Percentiles rank a stretch among this genome's conserved stretches.
Conservation (phyloP, 1,140 invertebrate genomes). For the Limonius californicus region DNA sequence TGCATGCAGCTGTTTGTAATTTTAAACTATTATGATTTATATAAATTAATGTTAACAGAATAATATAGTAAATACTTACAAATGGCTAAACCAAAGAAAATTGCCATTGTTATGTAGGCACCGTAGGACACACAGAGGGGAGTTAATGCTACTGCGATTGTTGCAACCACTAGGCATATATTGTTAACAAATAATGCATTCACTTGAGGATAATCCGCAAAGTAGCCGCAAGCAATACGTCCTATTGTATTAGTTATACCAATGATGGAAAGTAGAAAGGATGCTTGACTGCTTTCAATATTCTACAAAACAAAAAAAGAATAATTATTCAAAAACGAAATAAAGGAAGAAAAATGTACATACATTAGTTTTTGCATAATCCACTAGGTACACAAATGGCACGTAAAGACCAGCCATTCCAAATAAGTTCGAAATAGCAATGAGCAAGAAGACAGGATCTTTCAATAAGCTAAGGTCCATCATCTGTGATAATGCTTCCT, state of each 20-base stretch:
- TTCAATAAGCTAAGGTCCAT: constrained; percentile 87
- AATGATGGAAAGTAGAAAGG: constrained; percentile 89
- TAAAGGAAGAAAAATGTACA: constrained; percentile 36
- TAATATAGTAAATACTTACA: constrained; percentile 64
- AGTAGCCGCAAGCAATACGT: constrained; percentile 80
- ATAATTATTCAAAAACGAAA: background rate
- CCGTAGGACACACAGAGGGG: constrained; percentile 79
- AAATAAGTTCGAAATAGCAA: constrained; percentile 92
- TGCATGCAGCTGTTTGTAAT: too few relatives aligned
- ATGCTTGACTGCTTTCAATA: constrained; percentile 70
- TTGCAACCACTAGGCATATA: constrained; percentile 85
- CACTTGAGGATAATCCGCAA: constrained; percentile 81
- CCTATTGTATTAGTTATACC: constrained; percentile 93
- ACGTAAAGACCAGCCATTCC: constrained; percentile 93
- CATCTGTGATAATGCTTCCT: constrained; percentile 83
- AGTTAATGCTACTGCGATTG: constrained; percentile 76
- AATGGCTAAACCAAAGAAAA: constrained; percentile 92
- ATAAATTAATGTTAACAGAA: too few relatives aligned
- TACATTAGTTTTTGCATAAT: constrained; percentile 69
- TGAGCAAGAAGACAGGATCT: constrained; percentile 87
- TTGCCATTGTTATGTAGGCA: constrained; percentile 76
- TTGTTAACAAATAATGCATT: constrained; percentile 93
- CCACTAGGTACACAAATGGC: constrained; percentile 91
- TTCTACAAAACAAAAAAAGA: constrained; percentile 55
- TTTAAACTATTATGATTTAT: too few relatives aligned